Evolutionary conservation across 2,113 vertebrate genomes (phyloP), one percentile per base, ranked within the genome.

Genomic region (Baryphthengus martii): DNA sequence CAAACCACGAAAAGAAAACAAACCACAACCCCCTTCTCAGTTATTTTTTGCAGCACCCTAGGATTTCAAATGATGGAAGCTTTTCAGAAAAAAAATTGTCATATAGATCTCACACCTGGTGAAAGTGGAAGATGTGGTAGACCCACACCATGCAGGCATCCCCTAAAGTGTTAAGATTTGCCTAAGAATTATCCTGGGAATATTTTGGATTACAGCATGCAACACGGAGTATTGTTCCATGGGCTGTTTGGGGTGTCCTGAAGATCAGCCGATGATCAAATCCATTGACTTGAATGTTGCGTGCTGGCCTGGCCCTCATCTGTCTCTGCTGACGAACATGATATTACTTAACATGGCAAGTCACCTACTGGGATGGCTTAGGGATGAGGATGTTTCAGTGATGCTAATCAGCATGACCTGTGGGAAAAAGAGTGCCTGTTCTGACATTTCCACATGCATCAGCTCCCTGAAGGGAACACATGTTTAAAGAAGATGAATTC

Each of bases 31-130:
- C 42, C 56, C 65, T 56, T 81, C 65, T 56, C 77, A 33, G 79
- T 86, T 94, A 88, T 93, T 96, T 95, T 75, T 87, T 75, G 56
- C 45, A 65, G 56, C 44, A 65, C 62, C 28, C 35, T 79, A 33
- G 45, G 73, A 89, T 70, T 77, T 58, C 3, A 95, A 94, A 85
- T 87, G 33, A 67, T 89, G 94, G 86, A 91, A 39, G 59, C 33
- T 93, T 94, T 93, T 94, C 88, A 92, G 80, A 95, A 95, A 89
- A 72, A 65, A 80, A 90, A 84, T 84, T 84, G 49, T 89, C 80
- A 86, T 89, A 77, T 56, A 78, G 21, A 44, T 52, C 65, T 87
- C 65, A 81, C 76, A 62, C 76, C 66, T 87, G 73, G 77, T 53
- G 73, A 76, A 93, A 89, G 31, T 55, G 55, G 84, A 91, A 90